Conservation (phyloP, 30 jellyfish, hydroid and myxozoan species). For the Cassiopea xamachana region DNA sequence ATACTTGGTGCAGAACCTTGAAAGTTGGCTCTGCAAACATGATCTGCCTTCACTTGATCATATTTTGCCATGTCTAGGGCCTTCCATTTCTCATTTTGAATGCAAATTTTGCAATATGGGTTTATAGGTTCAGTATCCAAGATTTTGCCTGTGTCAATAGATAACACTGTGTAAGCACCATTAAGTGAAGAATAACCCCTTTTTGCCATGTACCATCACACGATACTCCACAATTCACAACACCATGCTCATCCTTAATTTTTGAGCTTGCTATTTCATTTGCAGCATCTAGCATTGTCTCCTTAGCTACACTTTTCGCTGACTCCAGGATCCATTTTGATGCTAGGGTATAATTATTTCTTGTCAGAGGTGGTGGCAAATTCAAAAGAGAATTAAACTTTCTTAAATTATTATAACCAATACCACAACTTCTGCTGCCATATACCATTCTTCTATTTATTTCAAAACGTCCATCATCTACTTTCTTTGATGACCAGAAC, state of each 20-base stretch:
- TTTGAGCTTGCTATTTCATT: background rate
- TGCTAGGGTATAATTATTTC: conserved; percentile 1
- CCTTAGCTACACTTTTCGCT: conserved; percentile 33
- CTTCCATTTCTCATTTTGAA: conserved; percentile 14
- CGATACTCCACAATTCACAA: conserved; percentile 12
- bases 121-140: background rate
- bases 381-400: conserved; percentile 10
- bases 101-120: conserved; percentile 12
- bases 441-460: conserved; percentile 1
- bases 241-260: background rate
- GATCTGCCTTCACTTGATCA: background rate
- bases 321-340: conserved; percentile 15
- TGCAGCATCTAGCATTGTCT: conserved; percentile 44
- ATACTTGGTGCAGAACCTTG: conserved; percentile 62
- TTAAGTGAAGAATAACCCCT: conserved; percentile 33
- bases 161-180: conserved; percentile 12
- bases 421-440: conserved; percentile 17
- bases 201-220: conserved; percentile 43
- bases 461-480: conserved; percentile 1
- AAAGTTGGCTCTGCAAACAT: conserved; percentile 27
- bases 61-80: conserved; percentile 15
- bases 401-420: background rate
- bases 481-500: conserved; percentile 4
- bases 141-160: conserved; percentile 32
- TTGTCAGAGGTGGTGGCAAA: conserved; percentile 25